Base-by-base conservation (phyloP, 2,888 invertebrate species). In the Tricholauxania praeusta region DNA sequence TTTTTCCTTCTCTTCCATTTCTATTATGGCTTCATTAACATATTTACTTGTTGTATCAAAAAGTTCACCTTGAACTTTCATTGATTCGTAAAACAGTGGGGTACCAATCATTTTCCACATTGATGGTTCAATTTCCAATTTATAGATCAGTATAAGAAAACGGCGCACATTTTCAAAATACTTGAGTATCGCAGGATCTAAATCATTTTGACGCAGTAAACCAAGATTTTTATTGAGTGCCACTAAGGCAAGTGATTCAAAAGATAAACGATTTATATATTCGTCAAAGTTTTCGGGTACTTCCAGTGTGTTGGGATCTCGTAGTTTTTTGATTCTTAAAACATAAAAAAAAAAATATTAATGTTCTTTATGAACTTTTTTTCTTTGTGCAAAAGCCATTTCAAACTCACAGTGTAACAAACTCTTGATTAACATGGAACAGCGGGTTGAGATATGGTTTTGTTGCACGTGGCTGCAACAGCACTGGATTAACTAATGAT, bases 231-330 rank as follows among this genome's bases (percentile, higher is more conserved):
- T 84, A 75, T 89, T 85, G 3, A 89, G 80, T 4, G 88, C 87
- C 32, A 89, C 79, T 10, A 84, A 76, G 0, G 83, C 82, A 3
- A 88, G 79, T 0, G 88, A 89, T 83, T 92, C 92, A 32, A 92
- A 84, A 3, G 90, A 88, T 89, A 91, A 89, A 75, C 89, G 89
- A 74, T 87, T 87, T 0, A 90, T 79, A 77, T 90, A 89, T 59
- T 89, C 88, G 14, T 84, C 79, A 71, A 91, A 90, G 77, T 89
- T 80, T 0, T 78, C 82, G 0, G 88, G 86, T 47, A 89, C 84
- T 78, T 88, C 88, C 8, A 79, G 32, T 0, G 80, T 80, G 3
- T 52, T 19, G 0, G 79, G 78, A 73, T 84, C 79, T 8, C 83
- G 80, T 39, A 85, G 80, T 28, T 76, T 76, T 19, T 82, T 81